Evolutionary conservation across 1,140 invertebrate genomes (phyloP), one percentile per base, ranked within the genome.

Genomic region (Steinernema feltiae): DNA sequence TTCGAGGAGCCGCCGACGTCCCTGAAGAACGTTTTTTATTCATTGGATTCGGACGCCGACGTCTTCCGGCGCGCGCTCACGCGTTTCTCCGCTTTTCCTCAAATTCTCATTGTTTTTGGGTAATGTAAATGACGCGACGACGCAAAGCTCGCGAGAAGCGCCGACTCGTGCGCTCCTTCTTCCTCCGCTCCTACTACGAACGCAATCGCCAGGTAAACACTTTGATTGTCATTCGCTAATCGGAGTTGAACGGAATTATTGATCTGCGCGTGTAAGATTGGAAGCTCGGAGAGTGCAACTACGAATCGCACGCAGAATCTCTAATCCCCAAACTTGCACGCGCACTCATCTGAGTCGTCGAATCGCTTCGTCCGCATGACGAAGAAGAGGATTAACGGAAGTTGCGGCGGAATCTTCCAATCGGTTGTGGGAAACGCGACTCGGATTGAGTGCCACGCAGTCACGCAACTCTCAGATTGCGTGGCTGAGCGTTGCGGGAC

Each of bases 171-270:
- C 12, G 53, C 12, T 63, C 53, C 53, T 63, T 63, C 53, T 63
- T 63, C 53, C 53, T 63, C 53, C 53, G 53, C 53, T 63, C 53
- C 53, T 63, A 63, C 53, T 63, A 63, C 53, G 53, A 63, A 27
- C 53, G 53, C 12, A 63, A 63, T 63, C 53, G 53, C 12, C 7
- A 63, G 53, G 53, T 63, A 63, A 63, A 63, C 24, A 27, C 53
- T 17, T 63, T 15, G 3, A 63, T 3, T 3, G 24, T 63, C 53
- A 21, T 63, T 63, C 3, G 53, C 12, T 27, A 21, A 15, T 21
- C 15, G 24, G 3, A 63, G 7, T 63, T 63, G 53, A 27, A 18
- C 7, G 7, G 35, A 18, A 41, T 41, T 41, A 41, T n/a, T n/a
- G n/a, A n/a, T n/a, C n/a, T n/a, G n/a, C n/a, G n/a, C n/a, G n/a